Evolutionary conservation across 2,797 vertebrate genomes (phyloP).

Genomic region (Taenioides sp.): DNA sequence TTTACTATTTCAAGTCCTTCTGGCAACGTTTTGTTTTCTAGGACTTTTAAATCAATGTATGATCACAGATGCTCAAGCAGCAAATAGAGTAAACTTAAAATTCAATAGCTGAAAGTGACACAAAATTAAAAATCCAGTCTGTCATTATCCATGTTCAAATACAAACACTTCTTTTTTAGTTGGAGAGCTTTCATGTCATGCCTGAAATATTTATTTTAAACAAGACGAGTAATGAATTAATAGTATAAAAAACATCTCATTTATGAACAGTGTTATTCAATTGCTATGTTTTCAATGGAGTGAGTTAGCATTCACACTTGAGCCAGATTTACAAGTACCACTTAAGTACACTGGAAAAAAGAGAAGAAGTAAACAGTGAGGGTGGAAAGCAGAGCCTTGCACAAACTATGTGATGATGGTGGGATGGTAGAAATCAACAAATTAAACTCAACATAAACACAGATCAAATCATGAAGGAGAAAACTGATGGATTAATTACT

Average conservation of each 20-base stretch:
- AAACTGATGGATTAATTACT: slow-evolving; percentile 19
- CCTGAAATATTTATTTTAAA: neutral
- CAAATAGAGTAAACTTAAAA: neutral
- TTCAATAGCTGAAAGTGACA: neutral
- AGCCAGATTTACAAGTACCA: slow-evolving; percentile 10
- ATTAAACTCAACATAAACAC: slow-evolving; percentile 6
- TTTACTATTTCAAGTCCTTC: neutral
- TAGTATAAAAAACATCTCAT: slow-evolving; percentile 10
- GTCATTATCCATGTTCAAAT: neutral
- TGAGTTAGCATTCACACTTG: slow-evolving; percentile 8
- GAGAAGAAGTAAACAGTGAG: slow-evolving; percentile 21
- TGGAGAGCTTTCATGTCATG: neutral
- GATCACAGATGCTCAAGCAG: slow-evolving; percentile 1
- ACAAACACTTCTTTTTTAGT: neutral
- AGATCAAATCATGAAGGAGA: neutral
- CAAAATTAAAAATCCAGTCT: neutral
- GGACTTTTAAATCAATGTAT: neutral
- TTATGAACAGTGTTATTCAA: slow-evolving; percentile 20
- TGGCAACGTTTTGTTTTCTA: neutral
- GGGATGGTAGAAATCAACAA: slow-evolving; percentile 30
- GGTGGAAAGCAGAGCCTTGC: slow-evolving; percentile 15
- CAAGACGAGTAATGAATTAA: neutral
- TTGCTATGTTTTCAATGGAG: slow-evolving; percentile 33
- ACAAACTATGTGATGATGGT: slow-evolving; percentile 18
- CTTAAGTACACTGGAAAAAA: slow-evolving; percentile 37